Evolutionary conservation across 2,797 vertebrate genomes (phyloP), one percentile per base, ranked within the genome.

Genomic region (Danio albolineatus): DNA sequence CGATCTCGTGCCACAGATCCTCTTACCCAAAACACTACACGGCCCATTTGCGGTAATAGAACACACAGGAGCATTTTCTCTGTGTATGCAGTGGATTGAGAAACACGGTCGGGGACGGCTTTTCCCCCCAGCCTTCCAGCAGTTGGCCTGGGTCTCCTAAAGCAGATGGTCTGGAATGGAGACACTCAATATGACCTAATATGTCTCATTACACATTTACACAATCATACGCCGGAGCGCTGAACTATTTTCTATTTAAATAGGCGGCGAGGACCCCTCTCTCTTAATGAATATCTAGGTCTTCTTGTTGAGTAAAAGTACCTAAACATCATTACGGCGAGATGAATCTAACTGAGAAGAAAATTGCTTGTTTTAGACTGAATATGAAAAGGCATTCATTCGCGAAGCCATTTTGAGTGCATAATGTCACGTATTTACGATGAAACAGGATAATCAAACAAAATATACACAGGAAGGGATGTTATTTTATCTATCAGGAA

Each of bases 101-200:
- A 84, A 60, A 65, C 60, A 57, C 54, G 76, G 74, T 54, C 17
- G 10, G 73, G 46, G 41, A 74, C 61, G n/a, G 78, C 6, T 72
- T 36, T 79, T 62, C 74, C 76, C 73, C 64, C 39, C 66, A 83
- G 80, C 76, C 36, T 59, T 67, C 51, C 88, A 90, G 89, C 83
- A 89, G 87, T 93, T 92, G 92, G 91, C 90, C 88, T 87, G 87
- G 84, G 85, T 91, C 89, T 87, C 89, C 76, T 85, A 80, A 90
- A 94, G 89, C 92, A 94, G 93, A 95, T 95, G 93, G 90, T 64
- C 75, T 88, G 85, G 86, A 91, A 89, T 87, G 86, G 84, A 87
- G 85, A 74, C 86, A 88, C 82, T 82, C 73, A 41, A 62, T 81
- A 82, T 81, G 60, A 88, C 85, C 76, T 76, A 66, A 83, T 67